Percentiles rank a stretch among this genome's conserved stretches.
phyloP scores from a whole-genome alignment of 1,140 invertebrate species.

The Drosophila bocki region DNA sequence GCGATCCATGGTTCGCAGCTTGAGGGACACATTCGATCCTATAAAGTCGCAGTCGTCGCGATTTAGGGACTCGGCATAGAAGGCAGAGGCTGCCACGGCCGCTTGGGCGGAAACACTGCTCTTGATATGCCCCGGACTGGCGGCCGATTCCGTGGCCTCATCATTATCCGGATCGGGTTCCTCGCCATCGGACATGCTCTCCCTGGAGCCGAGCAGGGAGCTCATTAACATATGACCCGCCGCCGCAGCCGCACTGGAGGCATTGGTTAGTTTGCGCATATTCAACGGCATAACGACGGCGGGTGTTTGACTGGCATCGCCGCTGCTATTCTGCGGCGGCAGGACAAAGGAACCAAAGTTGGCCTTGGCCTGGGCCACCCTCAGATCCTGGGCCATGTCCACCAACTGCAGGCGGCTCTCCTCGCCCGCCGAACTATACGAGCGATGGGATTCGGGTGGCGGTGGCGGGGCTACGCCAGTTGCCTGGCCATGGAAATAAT shows the following conservation, averaged over 20 bases:
- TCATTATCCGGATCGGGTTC: conserved; percentile 63
- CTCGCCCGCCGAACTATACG: conserved; percentile 79
- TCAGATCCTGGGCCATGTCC: conserved; percentile 81
- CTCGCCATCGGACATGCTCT: conserved; percentile 77
- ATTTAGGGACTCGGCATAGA: conserved; percentile 75
- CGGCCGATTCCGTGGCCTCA: conserved; percentile 70
- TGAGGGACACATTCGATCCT: conserved; percentile 84
- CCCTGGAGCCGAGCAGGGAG: conserved; percentile 66
- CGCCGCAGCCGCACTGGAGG: conserved; percentile 37
- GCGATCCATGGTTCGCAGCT: conserved; percentile 84
- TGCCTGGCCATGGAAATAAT: conserved; percentile 71
- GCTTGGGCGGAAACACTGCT: conserved; percentile 73
- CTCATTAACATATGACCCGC: conserved; percentile 78
- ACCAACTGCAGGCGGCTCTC: conserved; percentile 69
- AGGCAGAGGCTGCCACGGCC: conserved; percentile 61
- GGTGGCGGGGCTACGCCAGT: conserved; percentile 45
- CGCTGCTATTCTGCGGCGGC: conserved; percentile 60
- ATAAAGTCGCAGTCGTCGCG: conserved; percentile 81
- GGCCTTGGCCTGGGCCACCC: conserved; percentile 79
- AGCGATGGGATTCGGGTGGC: conserved; percentile 77
- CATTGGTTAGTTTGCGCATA: conserved; percentile 69
- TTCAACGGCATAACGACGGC: conserved; percentile 65
- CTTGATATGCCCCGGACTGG: conserved; percentile 71
- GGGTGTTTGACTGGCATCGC: conserved; percentile 26
- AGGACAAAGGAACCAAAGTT: conserved; percentile 69